Evolutionary conservation across 2,888 invertebrate genomes (phyloP), one percentile per base, ranked within the genome.

Genomic region (Pilophorus perplexus): DNA sequence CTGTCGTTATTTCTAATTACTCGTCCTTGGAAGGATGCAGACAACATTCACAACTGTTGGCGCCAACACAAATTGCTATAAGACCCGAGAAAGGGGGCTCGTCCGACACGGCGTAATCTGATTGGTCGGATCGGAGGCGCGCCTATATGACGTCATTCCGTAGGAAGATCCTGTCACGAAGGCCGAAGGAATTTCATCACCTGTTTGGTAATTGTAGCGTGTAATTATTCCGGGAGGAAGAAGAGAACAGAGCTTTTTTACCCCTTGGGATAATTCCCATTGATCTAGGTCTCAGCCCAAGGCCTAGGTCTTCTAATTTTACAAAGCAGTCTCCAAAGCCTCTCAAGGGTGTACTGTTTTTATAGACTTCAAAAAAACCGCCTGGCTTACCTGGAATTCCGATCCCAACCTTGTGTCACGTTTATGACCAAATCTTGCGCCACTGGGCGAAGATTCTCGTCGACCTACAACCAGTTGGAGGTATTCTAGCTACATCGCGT

Each of bases 91-190:
- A 10, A n/a, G 33, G 59, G 16, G 59, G 59, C 59, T 59, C 59
- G 59, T 27, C 59, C 59, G 27, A 38, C 38, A 23, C 40, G 42
- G 27, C 42, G 40, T 6, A 8, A 10, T 59, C 42, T 14, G 5
- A 59, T 59, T 59, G 59, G 59, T 42, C 42, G 25, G 12, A 16
- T 14, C 1, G 59, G 59, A 59, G 59, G 59, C 42, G 44, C 42
- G 25, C 42, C 59, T 18, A 10, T 28, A 22, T 40, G 42, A 59
- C 59, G 59, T 59, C 59, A 25, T 23, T 5, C 3, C 42, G 42
- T 59, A 40, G 59, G 42, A 59, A 42, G 59, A 59, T 59, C 6
- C 33, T 23, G 14, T 28, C 42, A 25, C 10, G 42, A 42, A 59
- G 59, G 59, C 42, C 25, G 14, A 42, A 22, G 42, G 28, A 37